Conservation (phyloP, 64 coral and sea anemone genomes). For the Astreopora myriophthalma region DNA sequence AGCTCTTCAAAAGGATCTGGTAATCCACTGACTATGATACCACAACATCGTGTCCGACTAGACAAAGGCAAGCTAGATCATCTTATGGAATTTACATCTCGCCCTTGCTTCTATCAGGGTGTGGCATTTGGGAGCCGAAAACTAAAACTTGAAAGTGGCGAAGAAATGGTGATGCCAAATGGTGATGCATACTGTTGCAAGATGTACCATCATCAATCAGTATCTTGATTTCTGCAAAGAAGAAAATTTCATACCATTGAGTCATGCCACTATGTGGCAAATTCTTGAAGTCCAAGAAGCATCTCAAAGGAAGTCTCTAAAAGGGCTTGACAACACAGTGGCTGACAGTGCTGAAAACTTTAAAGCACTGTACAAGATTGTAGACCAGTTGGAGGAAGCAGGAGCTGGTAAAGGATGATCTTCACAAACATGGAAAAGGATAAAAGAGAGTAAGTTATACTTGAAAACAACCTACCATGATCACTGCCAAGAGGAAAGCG, state of each 20-base stretch:
- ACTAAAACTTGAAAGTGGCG: slow-evolving; percentile 44
- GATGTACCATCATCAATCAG: slow-evolving; percentile 40
- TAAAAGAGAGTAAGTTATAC: slow-evolving; percentile 4
- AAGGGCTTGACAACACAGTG: slow-evolving; percentile 35
- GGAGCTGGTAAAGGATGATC: slow-evolving; percentile 13
- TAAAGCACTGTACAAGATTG: neutral
- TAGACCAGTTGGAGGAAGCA: neutral
- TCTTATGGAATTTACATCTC: slow-evolving; percentile 55
- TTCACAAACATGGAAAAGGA: neutral
- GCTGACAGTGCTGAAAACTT: slow-evolving; percentile 5
- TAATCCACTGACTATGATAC: neutral
- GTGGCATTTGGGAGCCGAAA: slow-evolving; percentile 64
- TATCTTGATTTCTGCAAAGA: slow-evolving; percentile 46
- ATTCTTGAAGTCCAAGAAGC: slow-evolving; percentile 18
- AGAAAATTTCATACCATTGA: slow-evolving; percentile 24
- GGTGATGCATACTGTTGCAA: slow-evolving; percentile 14
- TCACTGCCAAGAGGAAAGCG: slow-evolving; percentile 7
- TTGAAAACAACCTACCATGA: slow-evolving; percentile 14
- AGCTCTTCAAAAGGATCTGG: neutral
- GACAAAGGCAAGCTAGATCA: slow-evolving; percentile 54
- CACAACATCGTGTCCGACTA: slow-evolving; percentile 18
- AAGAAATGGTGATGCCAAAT: slow-evolving; percentile 32
- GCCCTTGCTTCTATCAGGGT: slow-evolving; percentile 52
- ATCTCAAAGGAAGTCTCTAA: slow-evolving; percentile 11
- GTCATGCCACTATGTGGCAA: slow-evolving; percentile 44